Conservation (phyloP, 2,888 invertebrate species). For the Drosophila pseudotalamancana region DNA sequence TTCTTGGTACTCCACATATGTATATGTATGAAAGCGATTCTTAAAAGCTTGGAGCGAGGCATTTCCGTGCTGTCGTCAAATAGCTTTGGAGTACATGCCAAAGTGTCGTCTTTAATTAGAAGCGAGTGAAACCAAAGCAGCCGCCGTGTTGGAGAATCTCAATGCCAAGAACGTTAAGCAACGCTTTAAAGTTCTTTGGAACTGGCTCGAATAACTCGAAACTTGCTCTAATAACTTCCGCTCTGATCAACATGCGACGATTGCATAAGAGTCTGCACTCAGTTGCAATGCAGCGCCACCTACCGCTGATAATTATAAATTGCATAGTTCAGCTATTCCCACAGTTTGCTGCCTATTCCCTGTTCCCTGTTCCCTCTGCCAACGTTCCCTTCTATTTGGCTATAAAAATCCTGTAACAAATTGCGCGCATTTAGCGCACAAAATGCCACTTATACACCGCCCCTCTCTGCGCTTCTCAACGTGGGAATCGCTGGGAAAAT, state of each 20-base stretch:
- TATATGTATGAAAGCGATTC: slow-evolving; percentile 31
- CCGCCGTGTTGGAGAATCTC: slow-evolving; percentile 33
- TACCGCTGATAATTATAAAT: slow-evolving; percentile 72
- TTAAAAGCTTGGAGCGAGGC: slow-evolving; percentile 45
- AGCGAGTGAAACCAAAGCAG: slow-evolving; percentile 62
- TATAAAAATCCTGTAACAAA: slow-evolving; percentile 71
- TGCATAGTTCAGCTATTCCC: slow-evolving; percentile 41
- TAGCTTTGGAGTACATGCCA: slow-evolving; percentile 62
- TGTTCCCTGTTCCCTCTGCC: background rate
- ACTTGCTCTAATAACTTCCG: slow-evolving; percentile 72
- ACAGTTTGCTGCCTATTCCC: slow-evolving; percentile 26
- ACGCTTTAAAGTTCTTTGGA: slow-evolving; percentile 62
- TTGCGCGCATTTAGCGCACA: slow-evolving; percentile 76
- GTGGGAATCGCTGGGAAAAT: slow-evolving; percentile 50
- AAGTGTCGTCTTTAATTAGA: slow-evolving; percentile 79
- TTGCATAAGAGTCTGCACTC: slow-evolving; percentile 35
- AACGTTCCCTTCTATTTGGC: slow-evolving; percentile 3
- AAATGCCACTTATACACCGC: slow-evolving; percentile 57
- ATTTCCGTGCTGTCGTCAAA: slow-evolving; percentile 65
- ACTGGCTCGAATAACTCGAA: slow-evolving; percentile 55
- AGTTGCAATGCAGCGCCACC: slow-evolving; percentile 57
- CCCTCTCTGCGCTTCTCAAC: slow-evolving; percentile 41
- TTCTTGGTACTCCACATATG: slow-evolving; percentile 54
- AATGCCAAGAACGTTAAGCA: slow-evolving; percentile 44
- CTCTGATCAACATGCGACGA: slow-evolving; percentile 57